Conservation (phyloP, 2,888 invertebrate species). For the Galerucella calmariensis region DNA sequence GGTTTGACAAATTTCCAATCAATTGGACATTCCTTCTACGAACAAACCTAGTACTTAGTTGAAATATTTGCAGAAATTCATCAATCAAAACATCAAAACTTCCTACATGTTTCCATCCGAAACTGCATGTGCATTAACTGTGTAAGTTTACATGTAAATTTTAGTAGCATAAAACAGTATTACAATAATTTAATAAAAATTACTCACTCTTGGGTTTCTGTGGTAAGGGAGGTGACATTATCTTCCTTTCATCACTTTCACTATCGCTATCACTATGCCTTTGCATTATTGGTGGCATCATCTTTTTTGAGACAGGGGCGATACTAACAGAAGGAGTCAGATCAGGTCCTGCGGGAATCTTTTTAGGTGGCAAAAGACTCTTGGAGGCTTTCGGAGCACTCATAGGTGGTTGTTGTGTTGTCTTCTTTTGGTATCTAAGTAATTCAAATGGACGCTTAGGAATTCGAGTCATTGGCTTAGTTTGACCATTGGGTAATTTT, state of each 20-base stretch:
- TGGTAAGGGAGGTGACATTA: slow-evolving; percentile 41
- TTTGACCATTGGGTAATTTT: slow-evolving; percentile 64
- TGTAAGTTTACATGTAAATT: too few species aligned
- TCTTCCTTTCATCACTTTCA: slow-evolving; percentile 56
- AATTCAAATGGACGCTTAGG: slow-evolving; percentile 62
- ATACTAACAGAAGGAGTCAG: slow-evolving; percentile 67
- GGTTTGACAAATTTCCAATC: too few species aligned
- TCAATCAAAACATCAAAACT: too few species aligned
- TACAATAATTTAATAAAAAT: slow-evolving; percentile 1
- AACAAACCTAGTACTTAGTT: too few species aligned
- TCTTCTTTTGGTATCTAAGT: slow-evolving; percentile 56
- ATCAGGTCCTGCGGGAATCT: slow-evolving; percentile 54
- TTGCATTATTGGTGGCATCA: slow-evolving; percentile 47
- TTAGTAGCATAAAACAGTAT: background rate
- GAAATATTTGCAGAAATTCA: too few species aligned
- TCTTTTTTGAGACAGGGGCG: slow-evolving; percentile 62
- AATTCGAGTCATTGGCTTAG: slow-evolving; percentile 63
- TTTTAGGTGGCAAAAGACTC: slow-evolving; percentile 42
- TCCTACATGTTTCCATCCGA: too few species aligned
- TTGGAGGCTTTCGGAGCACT: slow-evolving; percentile 46
- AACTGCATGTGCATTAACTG: too few species aligned
- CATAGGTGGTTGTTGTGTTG: slow-evolving; percentile 44
- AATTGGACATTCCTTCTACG: too few species aligned
- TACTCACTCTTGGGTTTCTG: slow-evolving; percentile 52
- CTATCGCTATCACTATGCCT: slow-evolving; percentile 59